phyloP scores from a whole-genome alignment of 2,113 vertebrate genomes.

The Atrichornis clamosus region DNA sequence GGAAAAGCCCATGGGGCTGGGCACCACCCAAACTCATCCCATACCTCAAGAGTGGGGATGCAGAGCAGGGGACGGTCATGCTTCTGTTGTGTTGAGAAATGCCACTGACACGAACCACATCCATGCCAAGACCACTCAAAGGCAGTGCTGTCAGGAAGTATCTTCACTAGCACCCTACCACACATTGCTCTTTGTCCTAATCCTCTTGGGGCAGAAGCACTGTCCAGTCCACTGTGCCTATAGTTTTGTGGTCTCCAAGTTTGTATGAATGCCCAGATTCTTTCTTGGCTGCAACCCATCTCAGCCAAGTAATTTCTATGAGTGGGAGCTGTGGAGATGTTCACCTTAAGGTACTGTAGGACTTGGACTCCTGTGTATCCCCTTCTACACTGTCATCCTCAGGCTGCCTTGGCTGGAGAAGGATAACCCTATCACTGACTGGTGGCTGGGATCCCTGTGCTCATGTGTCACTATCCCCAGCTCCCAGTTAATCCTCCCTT shows the following conservation, averaged over 20 bases:
- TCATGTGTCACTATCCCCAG: not conserved
- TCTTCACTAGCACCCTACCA: not conserved
- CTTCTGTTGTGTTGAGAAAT: not conserved
- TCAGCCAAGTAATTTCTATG: not conserved
- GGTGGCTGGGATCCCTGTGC: not conserved
- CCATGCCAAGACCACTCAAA: not conserved
- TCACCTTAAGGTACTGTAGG: not conserved
- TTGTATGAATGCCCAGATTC: not conserved
- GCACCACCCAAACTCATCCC: too few species aligned
- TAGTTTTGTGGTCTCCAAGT: not conserved
- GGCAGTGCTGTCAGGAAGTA: not conserved
- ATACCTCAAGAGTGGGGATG: not conserved
- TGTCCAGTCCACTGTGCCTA: not conserved
- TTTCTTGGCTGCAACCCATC: rapidly evolving
- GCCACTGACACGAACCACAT: not conserved
- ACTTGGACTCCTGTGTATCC: not conserved
- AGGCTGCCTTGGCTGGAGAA: not conserved
- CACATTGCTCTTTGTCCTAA: not conserved
- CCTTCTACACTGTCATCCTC: not conserved
- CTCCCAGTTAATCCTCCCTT: not conserved
- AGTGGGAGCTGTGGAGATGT: not conserved
- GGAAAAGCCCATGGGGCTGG: too few species aligned
- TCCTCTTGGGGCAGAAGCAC: rapidly evolving
- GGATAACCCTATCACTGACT: not conserved
- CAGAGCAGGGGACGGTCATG: rapidly evolving